phyloP scores from a whole-genome alignment of 1,140 invertebrate genomes.

The Ylistrum balloti region DNA sequence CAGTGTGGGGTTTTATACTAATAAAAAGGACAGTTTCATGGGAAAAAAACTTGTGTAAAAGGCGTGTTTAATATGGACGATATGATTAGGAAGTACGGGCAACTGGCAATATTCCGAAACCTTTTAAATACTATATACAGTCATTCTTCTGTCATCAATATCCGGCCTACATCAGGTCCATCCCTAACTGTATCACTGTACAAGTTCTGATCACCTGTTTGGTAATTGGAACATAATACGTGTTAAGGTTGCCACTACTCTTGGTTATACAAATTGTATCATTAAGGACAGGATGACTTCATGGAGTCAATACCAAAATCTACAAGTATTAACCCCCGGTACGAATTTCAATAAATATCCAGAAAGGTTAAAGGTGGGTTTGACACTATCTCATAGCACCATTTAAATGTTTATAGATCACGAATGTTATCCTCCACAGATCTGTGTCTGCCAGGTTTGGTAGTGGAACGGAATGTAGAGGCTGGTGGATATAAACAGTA shows the following conservation, averaged over 20 bases:
- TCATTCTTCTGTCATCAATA: not conserved
- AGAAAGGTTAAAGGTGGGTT: slow-evolving; percentile 22
- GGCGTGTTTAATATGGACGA: slow-evolving; percentile 21
- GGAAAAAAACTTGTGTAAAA: not conserved
- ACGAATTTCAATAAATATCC: not conserved
- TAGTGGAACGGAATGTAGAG: slow-evolving; percentile 1
- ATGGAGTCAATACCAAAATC: not conserved
- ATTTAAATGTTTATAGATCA: slow-evolving; percentile 28
- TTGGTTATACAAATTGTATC: not conserved
- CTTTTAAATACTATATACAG: not conserved
- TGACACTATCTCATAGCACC: slow-evolving; percentile 24
- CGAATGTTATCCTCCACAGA: not conserved
- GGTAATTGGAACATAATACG: not conserved
- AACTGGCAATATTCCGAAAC: not conserved
- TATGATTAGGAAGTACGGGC: slow-evolving; percentile 17
- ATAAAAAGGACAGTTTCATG: not conserved
- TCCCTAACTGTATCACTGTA: not conserved
- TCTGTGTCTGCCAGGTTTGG: not conserved
- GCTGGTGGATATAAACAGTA: not conserved
- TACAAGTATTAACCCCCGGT: not conserved
- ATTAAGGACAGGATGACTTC: not conserved
- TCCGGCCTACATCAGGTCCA: not conserved
- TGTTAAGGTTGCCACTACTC: not conserved
- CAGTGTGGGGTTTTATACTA: not conserved
- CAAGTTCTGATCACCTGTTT: not conserved